Conservation (phyloP, 2,797 vertebrate genomes). For the Sebastes iracundus region DNA sequence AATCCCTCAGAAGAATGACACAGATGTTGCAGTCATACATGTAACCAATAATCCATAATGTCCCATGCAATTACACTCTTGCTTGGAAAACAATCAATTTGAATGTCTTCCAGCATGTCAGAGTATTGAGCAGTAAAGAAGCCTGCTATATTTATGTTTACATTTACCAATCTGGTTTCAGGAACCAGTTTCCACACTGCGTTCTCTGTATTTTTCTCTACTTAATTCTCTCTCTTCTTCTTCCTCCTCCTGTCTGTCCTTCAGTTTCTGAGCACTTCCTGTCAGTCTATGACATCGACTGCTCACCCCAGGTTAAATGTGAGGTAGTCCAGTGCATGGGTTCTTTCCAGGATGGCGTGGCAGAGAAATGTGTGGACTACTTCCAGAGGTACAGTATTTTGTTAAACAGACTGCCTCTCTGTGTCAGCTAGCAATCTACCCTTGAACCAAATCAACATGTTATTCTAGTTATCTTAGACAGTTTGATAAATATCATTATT, state of each 20-base stretch:
- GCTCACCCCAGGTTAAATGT: conserved; percentile 85
- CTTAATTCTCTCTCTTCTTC: not conserved
- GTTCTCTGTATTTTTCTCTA: not conserved
- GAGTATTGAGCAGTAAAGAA: not conserved
- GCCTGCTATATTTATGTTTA: not conserved
- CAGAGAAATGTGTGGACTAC: conserved; percentile 94
- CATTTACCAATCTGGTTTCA: not conserved
- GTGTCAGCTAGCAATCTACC: not conserved
- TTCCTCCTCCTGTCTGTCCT: not conserved
- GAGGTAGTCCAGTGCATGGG: conserved; percentile 96
- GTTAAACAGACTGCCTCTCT: not conserved
- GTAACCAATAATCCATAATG: not conserved
- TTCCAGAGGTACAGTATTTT: conserved; percentile 88
- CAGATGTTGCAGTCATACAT: not conserved
- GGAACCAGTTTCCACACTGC: not conserved
- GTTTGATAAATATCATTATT: not conserved
- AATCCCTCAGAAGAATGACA: not conserved
- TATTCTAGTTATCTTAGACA: not conserved
- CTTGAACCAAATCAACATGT: not conserved
- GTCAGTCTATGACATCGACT: conserved; percentile 91
- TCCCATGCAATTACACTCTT: not conserved
- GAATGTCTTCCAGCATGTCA: not conserved
- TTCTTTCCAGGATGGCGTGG: conserved; percentile 95
- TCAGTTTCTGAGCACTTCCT: conserved; percentile 95
- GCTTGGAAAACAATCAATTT: not conserved